phyloP scores from a whole-genome alignment of 2,888 invertebrate species.

The Chirona hameri region DNA sequence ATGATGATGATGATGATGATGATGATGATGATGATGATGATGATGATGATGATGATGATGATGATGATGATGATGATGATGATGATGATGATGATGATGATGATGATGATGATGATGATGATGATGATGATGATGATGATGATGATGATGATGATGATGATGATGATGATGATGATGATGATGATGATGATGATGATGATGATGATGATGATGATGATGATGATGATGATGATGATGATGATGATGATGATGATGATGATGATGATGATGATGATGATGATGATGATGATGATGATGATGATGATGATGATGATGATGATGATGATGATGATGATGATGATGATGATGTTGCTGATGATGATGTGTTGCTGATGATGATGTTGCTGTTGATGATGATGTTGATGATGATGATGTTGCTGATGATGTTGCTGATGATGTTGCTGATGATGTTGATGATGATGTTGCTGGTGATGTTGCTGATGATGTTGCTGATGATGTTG shows the following conservation, averaged over 20 bases:
- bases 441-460: no score
- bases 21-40: slow-evolving; percentile 10
- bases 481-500: no score
- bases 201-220: slow-evolving; percentile 22
- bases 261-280: slow-evolving; percentile 22
- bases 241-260: slow-evolving; percentile 22
- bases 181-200: slow-evolving; percentile 22
- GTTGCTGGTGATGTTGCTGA: no score
- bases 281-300: slow-evolving; percentile 22
- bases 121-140: slow-evolving; percentile 22
- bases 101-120: slow-evolving; percentile 22
- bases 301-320: no score
- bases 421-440: no score
- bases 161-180: slow-evolving; percentile 22
- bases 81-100: slow-evolving; percentile 22
- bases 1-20: slow-evolving; percentile 11
- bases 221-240: slow-evolving; percentile 22
- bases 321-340: no score
- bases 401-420: no score
- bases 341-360: no score
- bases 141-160: slow-evolving; percentile 22
- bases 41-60: slow-evolving; percentile 22
- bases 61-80: slow-evolving; percentile 22
- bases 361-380: no score
- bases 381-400: no score